Percentiles rank a stretch among this genome's conserved stretches.
Conservation (phyloP, 2,113 vertebrate species). For the Reinhardtius hippoglossoides region DNA sequence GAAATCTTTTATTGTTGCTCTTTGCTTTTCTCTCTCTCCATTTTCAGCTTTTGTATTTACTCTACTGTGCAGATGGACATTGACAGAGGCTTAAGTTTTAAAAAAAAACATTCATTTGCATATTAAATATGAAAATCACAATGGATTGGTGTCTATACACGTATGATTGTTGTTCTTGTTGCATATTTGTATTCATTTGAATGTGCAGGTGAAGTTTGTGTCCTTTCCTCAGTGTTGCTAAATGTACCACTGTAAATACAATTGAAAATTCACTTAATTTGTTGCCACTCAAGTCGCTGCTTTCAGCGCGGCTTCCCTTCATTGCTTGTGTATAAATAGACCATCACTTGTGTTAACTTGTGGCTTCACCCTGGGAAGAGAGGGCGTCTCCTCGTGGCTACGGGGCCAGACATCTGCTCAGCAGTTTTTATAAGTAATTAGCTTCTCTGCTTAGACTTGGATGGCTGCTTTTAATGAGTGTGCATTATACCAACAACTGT, state of each 20-base stretch:
- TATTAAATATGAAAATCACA: no score
- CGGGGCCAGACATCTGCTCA: slow-evolving; percentile 66
- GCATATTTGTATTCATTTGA: no score
- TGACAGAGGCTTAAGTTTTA: no score
- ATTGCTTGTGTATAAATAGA: slow-evolving; percentile 26
- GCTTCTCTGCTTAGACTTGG: slow-evolving; percentile 67
- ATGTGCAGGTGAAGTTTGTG: no score
- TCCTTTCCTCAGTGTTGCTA: not conserved
- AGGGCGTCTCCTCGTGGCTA: slow-evolving; percentile 50
- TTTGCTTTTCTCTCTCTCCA: no score
- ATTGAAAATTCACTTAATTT: slow-evolving; percentile 8
- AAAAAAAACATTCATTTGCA: no score
- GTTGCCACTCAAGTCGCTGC: slow-evolving; percentile 3
- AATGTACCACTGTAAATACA: not conserved
- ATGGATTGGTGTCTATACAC: no score
- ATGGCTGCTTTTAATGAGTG: slow-evolving; percentile 72
- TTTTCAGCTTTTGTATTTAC: no score
- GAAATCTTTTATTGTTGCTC: no score
- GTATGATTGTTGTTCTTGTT: no score
- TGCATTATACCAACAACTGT: slow-evolving; percentile 59
- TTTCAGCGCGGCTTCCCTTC: not conserved
- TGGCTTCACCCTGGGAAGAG: slow-evolving; percentile 35
- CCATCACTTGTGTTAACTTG: slow-evolving; percentile 36
- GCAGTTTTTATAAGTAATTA: slow-evolving; percentile 75
- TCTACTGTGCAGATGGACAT: no score